phyloP scores from a whole-genome alignment of 2,797 vertebrate genomes.

The Simalia tracyae region DNA sequence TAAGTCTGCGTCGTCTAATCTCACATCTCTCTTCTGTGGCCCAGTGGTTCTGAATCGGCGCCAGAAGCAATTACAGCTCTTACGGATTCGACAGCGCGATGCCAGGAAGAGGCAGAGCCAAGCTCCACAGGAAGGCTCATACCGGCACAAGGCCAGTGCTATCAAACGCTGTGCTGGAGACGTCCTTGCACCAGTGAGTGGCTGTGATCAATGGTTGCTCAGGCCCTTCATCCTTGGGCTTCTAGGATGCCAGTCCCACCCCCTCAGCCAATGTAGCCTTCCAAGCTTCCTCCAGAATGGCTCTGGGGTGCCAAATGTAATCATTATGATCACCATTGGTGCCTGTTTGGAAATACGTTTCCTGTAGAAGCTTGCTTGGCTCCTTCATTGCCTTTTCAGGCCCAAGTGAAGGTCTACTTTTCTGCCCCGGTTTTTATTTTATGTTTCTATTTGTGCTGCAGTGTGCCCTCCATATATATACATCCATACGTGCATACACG shows the following conservation, averaged over 20 bases:
- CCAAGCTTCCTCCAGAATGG: not conserved
- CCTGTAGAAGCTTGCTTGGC: not conserved
- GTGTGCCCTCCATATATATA: not conserved
- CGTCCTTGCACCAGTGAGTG: constrained; percentile 85
- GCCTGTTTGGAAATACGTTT: not conserved
- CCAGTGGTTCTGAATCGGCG: constrained; percentile 80
- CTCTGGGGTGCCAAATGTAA: not conserved
- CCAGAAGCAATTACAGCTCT: constrained; percentile 84
- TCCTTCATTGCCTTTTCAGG: not conserved
- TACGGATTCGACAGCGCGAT: constrained; percentile 83
- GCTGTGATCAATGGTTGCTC: not conserved
- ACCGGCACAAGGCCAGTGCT: constrained; percentile 77
- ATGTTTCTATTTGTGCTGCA: not conserved
- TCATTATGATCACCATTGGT: not conserved
- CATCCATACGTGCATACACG: not conserved
- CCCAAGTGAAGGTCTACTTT: not conserved
- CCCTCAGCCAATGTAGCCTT: not conserved
- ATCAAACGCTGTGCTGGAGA: constrained; percentile 82
- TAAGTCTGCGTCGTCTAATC: not conserved
- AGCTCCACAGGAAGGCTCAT: constrained; percentile 78
- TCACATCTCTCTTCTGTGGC: constrained; percentile 11
- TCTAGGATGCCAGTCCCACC: not conserved
- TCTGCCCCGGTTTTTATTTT: not conserved
- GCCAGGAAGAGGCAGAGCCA: constrained; percentile 79
- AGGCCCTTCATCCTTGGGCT: not conserved